Conservation (phyloP, 1,140 invertebrate species). For the Habropoda laboriosa region DNA sequence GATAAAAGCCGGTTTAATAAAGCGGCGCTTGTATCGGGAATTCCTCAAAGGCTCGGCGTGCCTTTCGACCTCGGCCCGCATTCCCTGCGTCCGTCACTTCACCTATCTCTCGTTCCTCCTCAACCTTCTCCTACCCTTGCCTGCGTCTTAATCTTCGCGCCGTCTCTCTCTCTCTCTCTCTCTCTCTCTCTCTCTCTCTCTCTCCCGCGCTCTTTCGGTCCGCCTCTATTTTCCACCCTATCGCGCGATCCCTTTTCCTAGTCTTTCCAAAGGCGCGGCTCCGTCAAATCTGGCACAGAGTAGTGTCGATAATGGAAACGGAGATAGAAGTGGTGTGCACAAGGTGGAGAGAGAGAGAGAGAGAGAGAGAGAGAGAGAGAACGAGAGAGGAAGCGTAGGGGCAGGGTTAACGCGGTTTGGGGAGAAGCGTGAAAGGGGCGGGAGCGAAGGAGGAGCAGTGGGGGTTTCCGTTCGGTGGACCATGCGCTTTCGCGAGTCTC, state of each 20-base stretch:
- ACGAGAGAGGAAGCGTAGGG: conserved; percentile 2
- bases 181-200: not conserved
- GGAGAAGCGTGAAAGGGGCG: conserved; percentile 55
- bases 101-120: conserved; percentile 7
- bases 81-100: conserved; percentile 58
- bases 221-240: no score
- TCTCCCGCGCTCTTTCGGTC: no score
- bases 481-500: conserved; percentile 70
- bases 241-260: no score
- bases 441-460: conserved; percentile 25
- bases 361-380: conserved; percentile 1
- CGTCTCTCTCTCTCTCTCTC: not conserved
- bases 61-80: conserved; percentile 64
- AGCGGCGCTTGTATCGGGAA: conserved; percentile 75
- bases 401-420: conserved; percentile 11
- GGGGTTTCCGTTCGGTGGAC: conserved; percentile 55
- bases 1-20: conserved; percentile 77
- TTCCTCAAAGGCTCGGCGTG: conserved; percentile 76
- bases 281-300: no score
- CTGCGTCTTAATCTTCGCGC: conserved; percentile 23
- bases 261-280: no score
- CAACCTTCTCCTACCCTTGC: no score
- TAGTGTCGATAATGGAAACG: no score
- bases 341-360: not conserved
- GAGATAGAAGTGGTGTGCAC: no score